phyloP scores from a whole-genome alignment of 2,113 vertebrate species.

The Rhinoptilus africanus region DNA sequence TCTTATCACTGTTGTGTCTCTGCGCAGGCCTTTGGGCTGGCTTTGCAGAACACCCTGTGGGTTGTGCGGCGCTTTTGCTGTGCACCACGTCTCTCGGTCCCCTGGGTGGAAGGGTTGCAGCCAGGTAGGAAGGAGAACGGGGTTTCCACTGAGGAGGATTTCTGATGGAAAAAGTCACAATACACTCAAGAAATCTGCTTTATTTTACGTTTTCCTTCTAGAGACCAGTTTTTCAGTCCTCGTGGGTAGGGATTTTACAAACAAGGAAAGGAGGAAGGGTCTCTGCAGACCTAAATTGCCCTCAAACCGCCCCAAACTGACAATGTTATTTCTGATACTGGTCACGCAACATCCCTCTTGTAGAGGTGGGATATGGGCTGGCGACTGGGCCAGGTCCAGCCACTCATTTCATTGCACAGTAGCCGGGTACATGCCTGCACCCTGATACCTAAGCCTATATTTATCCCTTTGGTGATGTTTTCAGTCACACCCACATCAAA shows the following conservation, averaged over 20 bases:
- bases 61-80: not conserved
- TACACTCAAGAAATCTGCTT: not conserved
- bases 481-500: not conserved
- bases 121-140: not conserved
- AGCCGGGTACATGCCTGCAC: not conserved
- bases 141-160: accelerated
- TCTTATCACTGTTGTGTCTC: slow-evolving; percentile 51
- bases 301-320: not conserved
- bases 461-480: not conserved
- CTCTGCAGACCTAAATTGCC: not conserved
- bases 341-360: not conserved
- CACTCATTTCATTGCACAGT: not conserved
- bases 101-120: not conserved
- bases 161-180: not conserved
- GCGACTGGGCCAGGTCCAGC: not conserved
- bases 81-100: not conserved
- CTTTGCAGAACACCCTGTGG: not conserved
- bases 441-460: not conserved
- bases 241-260: not conserved
- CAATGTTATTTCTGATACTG: not conserved
- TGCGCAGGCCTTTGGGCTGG: not conserved
- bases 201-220: not conserved
- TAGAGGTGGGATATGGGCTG: not conserved
- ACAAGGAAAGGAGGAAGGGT: not conserved
- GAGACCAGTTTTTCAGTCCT: not conserved